Base-by-base conservation (phyloP, 2,888 invertebrate genomes). In the Rhopalosiphum nymphaeae region DNA sequence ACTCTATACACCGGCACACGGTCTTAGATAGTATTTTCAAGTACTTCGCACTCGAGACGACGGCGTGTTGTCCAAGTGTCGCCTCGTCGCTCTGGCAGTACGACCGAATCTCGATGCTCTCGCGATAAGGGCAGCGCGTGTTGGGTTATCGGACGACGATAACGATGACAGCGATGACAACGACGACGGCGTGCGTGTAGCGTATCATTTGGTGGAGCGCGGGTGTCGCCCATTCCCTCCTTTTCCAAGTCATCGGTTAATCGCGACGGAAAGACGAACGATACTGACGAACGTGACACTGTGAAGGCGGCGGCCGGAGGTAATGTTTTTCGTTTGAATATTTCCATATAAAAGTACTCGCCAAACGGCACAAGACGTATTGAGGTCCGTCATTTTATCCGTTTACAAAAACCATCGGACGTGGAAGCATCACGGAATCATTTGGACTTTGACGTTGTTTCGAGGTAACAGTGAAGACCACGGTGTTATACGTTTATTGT, bases 201-300 rank as follows among this genome's bases (percentile, higher is more conserved):
- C 67, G 16, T 36, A 67, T 67, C n/a, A 67, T 67, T 67, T 36
- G n/a, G n/a, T 21, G n/a, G 16, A 36, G 16, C n/a, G 67, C 67
- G 67, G 67, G 67, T 67, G 67, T 67, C n/a, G n/a, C 16, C 67
- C 67, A 67, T 67, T 67, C 67, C 36, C 29, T 95, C 87, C 67
- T 67, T 67, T 67, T 67, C n/a, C n/a, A 36, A 67, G n/a, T 16
- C 36, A 21, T 67, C n/a, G 61, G 67, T 0, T 36, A 36, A 67
- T 67, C 36, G n/a, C 16, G 67, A 36, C 67, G 16, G 36, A 36
- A 57, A 61, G 29, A 61, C 10, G 10, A 11, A 61, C 61, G 67
- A 36, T 4, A n/a, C 61, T 0, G 67, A 36, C 16, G 16, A 16
- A 0, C 16, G n/a, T n/a, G n/a, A 21, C 67, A 2, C 36, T 36